Conservation (phyloP, 2,113 vertebrate species). For the Phylloscopus trochilus region DNA sequence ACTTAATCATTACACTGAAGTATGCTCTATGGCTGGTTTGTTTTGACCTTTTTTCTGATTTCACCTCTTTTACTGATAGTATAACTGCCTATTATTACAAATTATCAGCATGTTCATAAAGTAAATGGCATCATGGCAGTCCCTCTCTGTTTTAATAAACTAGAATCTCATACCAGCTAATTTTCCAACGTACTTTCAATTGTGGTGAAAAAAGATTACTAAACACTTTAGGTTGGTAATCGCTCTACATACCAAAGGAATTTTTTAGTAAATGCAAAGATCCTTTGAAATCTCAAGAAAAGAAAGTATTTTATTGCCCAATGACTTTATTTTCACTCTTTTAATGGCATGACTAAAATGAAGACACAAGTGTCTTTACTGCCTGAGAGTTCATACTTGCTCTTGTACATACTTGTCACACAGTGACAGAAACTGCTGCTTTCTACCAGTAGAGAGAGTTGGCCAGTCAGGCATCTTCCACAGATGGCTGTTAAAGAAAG, state of each 20-base stretch:
- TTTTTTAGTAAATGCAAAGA: not conserved
- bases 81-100: not conserved
- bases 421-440: not conserved
- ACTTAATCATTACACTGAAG: not conserved
- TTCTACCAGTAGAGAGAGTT: not conserved
- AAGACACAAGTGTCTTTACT: not conserved
- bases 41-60: not conserved
- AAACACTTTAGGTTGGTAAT: not conserved
- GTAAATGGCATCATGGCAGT: not conserved
- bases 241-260: not conserved
- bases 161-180: not conserved
- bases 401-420: not conserved
- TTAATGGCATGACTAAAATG: not conserved
- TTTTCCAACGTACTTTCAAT: conserved; percentile 12
- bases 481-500: not conserved
- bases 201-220: not conserved
- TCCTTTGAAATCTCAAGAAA: not conserved
- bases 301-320: not conserved
- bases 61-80: not conserved
- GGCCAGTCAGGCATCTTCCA: not conserved
- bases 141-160: not conserved
- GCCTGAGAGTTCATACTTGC: not conserved
- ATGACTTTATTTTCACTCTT: not conserved
- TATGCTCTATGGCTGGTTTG: not conserved
- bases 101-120: not conserved